These are phyloP conservation scores for Tichodroma muraria DNA, from an alignment of 2,113 vertebrate species.

Conservation along the genomic window DNA sequence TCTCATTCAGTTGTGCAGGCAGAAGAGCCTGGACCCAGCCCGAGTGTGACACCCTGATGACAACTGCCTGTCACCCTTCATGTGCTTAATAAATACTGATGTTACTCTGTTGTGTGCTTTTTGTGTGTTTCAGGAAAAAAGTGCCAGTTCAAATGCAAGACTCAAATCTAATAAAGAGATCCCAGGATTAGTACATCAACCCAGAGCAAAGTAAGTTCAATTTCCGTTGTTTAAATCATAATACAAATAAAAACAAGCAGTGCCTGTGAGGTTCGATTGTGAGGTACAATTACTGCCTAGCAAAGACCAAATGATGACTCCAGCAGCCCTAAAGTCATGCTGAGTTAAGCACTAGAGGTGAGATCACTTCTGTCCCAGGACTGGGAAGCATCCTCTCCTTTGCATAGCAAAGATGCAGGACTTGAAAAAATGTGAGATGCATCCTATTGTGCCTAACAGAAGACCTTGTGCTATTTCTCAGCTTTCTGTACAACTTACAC, in stretches of 20 bases:
- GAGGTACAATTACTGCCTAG: background rate
- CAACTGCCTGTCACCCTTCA: background rate
- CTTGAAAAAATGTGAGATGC: background rate
- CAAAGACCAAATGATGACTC: background rate
- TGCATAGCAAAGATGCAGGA: background rate
- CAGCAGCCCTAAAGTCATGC: background rate
- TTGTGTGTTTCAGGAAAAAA: constrained; percentile 79
- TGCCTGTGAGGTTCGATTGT: background rate
- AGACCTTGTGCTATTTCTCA: background rate
- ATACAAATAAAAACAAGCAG: background rate
- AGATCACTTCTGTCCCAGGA: background rate
- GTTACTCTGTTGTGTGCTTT: background rate
- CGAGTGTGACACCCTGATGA: background rate
- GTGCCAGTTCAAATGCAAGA: constrained; percentile 74
- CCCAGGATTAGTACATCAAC: constrained; percentile 77
- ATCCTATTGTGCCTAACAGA: background rate
- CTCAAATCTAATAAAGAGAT: constrained; percentile 78
- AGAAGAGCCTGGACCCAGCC: background rate
- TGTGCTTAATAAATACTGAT: background rate
- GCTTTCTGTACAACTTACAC: background rate
- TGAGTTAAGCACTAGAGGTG: background rate
- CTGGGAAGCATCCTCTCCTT: background rate
- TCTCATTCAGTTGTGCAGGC: background rate
- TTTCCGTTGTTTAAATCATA: background rate
- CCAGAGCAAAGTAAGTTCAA: constrained; percentile 79